Evolutionary conservation across 2,888 invertebrate species (phyloP), one percentile per base, ranked within the genome.

Genomic region (Halictus quadricinctus): DNA sequence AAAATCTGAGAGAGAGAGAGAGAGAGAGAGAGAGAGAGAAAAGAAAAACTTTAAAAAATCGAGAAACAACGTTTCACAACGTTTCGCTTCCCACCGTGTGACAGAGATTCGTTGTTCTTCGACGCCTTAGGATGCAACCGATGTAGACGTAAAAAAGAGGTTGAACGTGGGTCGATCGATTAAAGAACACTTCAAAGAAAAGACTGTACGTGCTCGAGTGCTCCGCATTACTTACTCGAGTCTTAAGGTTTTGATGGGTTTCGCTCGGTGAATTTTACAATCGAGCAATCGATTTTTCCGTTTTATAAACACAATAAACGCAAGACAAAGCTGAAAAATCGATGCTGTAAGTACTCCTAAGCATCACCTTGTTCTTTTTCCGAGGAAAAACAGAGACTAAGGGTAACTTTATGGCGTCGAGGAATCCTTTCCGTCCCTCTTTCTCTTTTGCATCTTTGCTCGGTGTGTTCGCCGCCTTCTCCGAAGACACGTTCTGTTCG

Each of bases 391-490:
- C 95, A 15, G 95, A 95, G 46, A 96, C 96, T 87, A 96, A 95
- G n/a, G 96, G 96, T 88, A 96, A 93, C 89, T 96, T 95, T 88
- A 97, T 96, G 85, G 96, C 96, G 91, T 96, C 95, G 76, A 96
- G 93, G 50, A 96, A 94, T 95, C 95, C 90, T 29, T 87, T 92
- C 21, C 90, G 83, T 95, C 88, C 84, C 89, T 93, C 93, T 83
- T 93, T 90, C 58, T 92, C 92, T 84, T 91, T 92, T 50, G 89
- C 79, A 46, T 93, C 93, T 85, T 93, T 94, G 12, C 86, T 91
- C 12, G 93, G 92, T 36, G 93, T 93, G 18, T 90, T 90, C 25
- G 90, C 89, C 81, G 90, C 89, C 81, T 94, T 94, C 79, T 94
- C 94, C 5, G 91, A 84, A 13, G 88, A 88, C 54, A 90, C 89